Evolutionary conservation across 1,140 invertebrate species (phyloP).

Genomic region (Rhagoletis zephyria): DNA sequence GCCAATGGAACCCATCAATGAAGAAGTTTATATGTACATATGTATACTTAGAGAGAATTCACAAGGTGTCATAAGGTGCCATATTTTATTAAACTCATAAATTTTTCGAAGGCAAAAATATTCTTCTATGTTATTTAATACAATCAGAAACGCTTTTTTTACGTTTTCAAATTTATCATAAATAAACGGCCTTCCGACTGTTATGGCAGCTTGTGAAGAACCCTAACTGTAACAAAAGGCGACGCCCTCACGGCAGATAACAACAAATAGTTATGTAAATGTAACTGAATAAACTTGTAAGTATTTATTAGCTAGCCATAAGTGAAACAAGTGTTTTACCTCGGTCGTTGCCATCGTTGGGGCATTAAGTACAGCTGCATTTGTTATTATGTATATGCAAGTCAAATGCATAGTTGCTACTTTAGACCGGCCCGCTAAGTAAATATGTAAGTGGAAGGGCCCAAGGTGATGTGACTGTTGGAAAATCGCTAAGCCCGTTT

Average conservation of each 20-base stretch:
- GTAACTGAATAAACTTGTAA: neutral
- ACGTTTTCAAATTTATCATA: no score
- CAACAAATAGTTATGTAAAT: neutral
- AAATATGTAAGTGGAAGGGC: neutral
- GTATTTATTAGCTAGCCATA: neutral
- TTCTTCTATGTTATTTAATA: no score
- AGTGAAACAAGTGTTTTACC: neutral
- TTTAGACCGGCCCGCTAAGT: neutral
- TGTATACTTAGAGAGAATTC: no score
- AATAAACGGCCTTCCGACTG: no score
- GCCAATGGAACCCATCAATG: no score
- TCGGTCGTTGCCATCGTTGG: slow-evolving; percentile 4
- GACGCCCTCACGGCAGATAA: slow-evolving; percentile 13
- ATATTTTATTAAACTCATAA: no score
- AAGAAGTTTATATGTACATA: neutral
- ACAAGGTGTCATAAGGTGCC: no score
- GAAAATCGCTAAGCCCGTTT: neutral
- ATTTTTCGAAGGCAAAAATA: no score
- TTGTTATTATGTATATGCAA: neutral
- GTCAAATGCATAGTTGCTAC: neutral
- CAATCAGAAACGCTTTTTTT: no score
- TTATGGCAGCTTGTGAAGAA: no score
- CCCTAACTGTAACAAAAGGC: neutral
- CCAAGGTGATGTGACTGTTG: neutral
- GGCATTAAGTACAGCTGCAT: neutral